phyloP scores from a whole-genome alignment of 2,113 vertebrate genomes.

The Hemiscyllium ocellatum region DNA sequence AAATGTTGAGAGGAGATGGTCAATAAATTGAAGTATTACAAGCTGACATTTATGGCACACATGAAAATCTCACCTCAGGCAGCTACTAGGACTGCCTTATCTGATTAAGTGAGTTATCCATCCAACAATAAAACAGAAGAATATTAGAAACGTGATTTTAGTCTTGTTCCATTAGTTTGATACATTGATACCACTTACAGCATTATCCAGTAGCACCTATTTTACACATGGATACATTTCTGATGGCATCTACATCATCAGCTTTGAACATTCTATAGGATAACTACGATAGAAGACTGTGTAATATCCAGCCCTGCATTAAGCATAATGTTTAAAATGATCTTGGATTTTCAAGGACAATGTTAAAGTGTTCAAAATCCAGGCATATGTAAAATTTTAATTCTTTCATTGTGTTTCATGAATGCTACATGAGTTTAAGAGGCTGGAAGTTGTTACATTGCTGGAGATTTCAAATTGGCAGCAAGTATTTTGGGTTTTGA shows the following conservation, averaged over 20 bases:
- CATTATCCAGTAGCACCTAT: background rate
- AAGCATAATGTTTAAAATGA: background rate
- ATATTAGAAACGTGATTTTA: conserved; percentile 21
- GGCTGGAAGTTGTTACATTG: background rate
- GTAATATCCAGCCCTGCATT: background rate
- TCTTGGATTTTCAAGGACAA: background rate
- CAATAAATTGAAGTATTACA: background rate
- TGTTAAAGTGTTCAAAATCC: background rate
- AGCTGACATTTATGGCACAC: background rate
- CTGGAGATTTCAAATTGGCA: background rate
- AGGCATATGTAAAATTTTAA: background rate
- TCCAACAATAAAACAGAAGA: background rate
- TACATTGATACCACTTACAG: background rate
- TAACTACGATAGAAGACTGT: background rate
- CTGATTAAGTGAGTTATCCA: background rate
- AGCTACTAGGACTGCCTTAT: background rate
- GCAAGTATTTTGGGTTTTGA: background rate
- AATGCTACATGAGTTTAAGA: background rate
- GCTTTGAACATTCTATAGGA: background rate
- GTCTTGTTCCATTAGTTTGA: background rate
- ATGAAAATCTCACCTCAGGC: background rate
- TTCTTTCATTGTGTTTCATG: background rate
- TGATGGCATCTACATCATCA: background rate
- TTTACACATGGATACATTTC: background rate
- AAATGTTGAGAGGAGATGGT: background rate